Conservation (phyloP, 2,113 vertebrate species). For the Sinocyclocheilus rhinocerous region DNA sequence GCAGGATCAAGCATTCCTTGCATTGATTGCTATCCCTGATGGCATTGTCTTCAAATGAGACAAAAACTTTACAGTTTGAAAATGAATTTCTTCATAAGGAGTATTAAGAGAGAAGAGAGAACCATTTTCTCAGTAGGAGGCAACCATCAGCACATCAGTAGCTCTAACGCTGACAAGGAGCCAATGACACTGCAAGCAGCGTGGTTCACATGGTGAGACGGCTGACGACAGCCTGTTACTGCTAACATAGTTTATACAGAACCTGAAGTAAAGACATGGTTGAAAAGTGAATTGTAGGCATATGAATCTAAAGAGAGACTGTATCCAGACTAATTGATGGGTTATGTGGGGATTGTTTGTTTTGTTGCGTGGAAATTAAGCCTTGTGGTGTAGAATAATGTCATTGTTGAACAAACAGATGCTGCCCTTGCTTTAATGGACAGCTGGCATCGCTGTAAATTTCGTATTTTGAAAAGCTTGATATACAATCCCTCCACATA, state of each 20-base stretch:
- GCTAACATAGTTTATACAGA: neutral
- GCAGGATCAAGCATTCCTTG: neutral
- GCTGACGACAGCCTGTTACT: neutral
- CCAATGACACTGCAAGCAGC: neutral
- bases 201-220: neutral
- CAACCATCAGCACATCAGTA: neutral
- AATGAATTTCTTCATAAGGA: neutral
- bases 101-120: neutral
- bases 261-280: slow-evolving; percentile 11
- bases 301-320: neutral
- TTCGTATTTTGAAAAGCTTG: neutral
- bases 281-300: slow-evolving; percentile 7
- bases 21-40: neutral
- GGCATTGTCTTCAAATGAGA: neutral
- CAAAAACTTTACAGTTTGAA: neutral
- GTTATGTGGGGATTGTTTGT: slow-evolving; percentile 9
- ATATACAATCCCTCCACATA: neutral
- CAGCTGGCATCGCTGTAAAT: slow-evolving; percentile 33
- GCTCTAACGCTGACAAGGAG: neutral
- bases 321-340: neutral
- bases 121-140: neutral
- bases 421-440: slow-evolving; percentile 41
- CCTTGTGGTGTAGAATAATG: slow-evolving; percentile 24
- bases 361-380: slow-evolving; percentile 50
- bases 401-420: neutral